Percentiles rank a stretch among this genome's conserved stretches.
phyloP scores from a whole-genome alignment of 2,797 vertebrate species.

The Rhyacichthys aspro region DNA sequence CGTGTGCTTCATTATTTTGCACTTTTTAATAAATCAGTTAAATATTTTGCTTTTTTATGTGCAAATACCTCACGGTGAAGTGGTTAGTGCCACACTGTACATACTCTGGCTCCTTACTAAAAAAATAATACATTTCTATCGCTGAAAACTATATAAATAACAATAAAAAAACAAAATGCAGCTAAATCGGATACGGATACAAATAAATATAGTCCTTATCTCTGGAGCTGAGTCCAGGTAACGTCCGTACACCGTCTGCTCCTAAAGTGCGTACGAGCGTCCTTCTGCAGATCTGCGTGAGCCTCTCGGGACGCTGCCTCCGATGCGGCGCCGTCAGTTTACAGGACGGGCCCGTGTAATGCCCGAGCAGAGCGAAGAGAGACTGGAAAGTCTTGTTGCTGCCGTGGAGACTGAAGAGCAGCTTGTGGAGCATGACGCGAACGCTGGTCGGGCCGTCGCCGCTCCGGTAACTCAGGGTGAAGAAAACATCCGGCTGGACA shows the following conservation, averaged over 20 bases:
- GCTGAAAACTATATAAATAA: too few relatives aligned
- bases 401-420: slow-evolving; percentile 87
- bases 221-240: slow-evolving; percentile 81
- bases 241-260: slow-evolving; percentile 77
- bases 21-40: too few relatives aligned
- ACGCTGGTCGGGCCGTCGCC: slow-evolving; percentile 88
- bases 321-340: slow-evolving; percentile 86
- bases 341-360: slow-evolving; percentile 86
- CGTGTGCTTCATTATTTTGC: too few relatives aligned
- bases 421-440: slow-evolving; percentile 86
- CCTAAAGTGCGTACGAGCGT: slow-evolving; percentile 83
- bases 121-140: too few relatives aligned
- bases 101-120: too few relatives aligned
- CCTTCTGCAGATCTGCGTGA: slow-evolving; percentile 90
- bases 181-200: slow-evolving; percentile 86
- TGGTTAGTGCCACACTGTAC: too few relatives aligned
- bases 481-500: slow-evolving; percentile 90
- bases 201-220: slow-evolving; percentile 85
- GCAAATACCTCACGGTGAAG: too few relatives aligned
- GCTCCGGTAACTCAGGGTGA: slow-evolving; percentile 92
- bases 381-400: slow-evolving; percentile 89
- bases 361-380: slow-evolving; percentile 88
- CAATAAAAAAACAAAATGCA: neutral
- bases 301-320: slow-evolving; percentile 81
- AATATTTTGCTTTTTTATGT: too few relatives aligned